These are phyloP conservation scores for Coptodon bakossiorum DNA, from an alignment of 2,113 vertebrate species.

Conservation along the genomic window DNA sequence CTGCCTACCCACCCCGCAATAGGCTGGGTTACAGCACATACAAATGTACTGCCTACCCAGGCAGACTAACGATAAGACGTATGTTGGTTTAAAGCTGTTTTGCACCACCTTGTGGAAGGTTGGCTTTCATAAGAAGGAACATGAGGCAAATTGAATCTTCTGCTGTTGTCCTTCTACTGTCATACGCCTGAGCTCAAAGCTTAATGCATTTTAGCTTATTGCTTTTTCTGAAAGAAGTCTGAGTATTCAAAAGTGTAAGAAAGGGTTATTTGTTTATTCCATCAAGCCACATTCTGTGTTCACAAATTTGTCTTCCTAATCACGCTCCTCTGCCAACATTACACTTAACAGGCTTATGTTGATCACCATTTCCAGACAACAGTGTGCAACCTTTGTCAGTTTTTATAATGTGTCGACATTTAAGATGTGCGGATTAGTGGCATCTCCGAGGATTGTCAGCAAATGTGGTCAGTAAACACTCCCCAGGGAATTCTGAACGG, in stretches of 20 bases:
- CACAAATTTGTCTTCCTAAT: slow-evolving; percentile 10
- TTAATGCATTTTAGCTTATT: neutral
- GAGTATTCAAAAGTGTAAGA: neutral
- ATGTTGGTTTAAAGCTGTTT: neutral
- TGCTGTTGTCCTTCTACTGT: neutral
- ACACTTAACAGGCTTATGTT: slow-evolving; percentile 64
- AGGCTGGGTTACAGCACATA: neutral
- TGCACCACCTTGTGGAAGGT: neutral
- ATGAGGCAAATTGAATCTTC: neutral
- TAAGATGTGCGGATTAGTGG: slow-evolving; percentile 78
- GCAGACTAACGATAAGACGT: neutral
- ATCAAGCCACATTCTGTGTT: neutral
- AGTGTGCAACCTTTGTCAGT: slow-evolving; percentile 81
- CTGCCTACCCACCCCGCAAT: neutral
- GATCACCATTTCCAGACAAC: slow-evolving; percentile 71
- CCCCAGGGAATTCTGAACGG: slow-evolving; percentile 83
- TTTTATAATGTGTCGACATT: slow-evolving; percentile 85
- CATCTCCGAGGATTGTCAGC: slow-evolving; percentile 80
- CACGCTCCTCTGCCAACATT: slow-evolving; percentile 68
- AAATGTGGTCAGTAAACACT: slow-evolving; percentile 86
- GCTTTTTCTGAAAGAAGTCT: neutral
- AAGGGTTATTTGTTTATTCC: neutral
- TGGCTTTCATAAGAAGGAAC: neutral
- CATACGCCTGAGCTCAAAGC: neutral
- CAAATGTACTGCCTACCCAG: neutral